Evolutionary conservation across 2,888 invertebrate species (phyloP).

Genomic region (Meteorus cinctellus): DNA sequence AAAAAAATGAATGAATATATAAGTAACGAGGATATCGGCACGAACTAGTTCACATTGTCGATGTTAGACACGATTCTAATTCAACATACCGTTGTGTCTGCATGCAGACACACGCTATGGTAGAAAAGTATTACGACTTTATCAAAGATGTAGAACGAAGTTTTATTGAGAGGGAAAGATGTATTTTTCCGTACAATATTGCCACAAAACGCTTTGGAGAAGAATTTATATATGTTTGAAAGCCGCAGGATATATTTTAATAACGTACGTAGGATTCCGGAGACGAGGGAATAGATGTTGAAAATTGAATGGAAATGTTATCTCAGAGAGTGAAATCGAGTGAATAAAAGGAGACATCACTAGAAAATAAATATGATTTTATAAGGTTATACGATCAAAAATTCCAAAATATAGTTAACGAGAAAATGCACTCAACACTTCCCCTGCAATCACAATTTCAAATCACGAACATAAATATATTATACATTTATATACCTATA

Average conservation of each 20-base stretch:
- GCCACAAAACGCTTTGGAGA: neutral
- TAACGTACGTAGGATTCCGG: neutral
- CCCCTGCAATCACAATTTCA: neutral
- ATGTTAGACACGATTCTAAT: conserved; percentile 29
- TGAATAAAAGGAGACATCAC: neutral
- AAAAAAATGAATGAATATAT: conserved; percentile 8
- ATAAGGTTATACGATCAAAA: neutral
- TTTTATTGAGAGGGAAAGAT: conserved; percentile 15
- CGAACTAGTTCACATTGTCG: conserved; percentile 11
- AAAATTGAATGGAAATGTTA: neutral
- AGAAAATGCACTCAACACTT: conserved; percentile 22
- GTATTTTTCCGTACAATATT: neutral
- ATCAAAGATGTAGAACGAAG: conserved; percentile 1
- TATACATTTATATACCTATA: neutral
- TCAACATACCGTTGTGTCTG: conserved; percentile 3
- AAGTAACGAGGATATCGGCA: conserved; percentile 4
- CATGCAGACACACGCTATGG: neutral
- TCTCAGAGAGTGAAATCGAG: neutral
- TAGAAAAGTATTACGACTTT: neutral
- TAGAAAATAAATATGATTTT: neutral
- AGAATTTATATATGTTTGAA: neutral
- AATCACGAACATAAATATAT: neutral
- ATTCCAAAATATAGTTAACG: neutral
- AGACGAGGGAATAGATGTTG: neutral
- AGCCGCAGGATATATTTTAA: conserved; percentile 3